Base-by-base conservation (phyloP, 2,113 vertebrate species). In the Tylochromis polylepis region DNA sequence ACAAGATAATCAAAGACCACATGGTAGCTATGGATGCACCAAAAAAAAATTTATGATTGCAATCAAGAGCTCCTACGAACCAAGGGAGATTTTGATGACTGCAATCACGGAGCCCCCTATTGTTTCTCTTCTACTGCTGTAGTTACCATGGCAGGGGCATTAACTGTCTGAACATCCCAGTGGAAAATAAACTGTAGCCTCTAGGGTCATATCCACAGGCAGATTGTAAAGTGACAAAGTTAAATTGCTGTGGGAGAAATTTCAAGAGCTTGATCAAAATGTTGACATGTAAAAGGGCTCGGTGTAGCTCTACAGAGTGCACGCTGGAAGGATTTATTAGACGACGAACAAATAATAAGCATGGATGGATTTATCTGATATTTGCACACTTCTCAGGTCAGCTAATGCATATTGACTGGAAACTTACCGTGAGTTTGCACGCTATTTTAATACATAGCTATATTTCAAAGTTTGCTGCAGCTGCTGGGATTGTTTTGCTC, bases 101-200 rank as follows among this genome's bases (percentile, higher is more conserved):
- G 89, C 93, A 94, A 93, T 95, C 90, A 95, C 81, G 27, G 83
- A 65, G 41, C 62, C 81, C 81, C 88, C 91, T 62, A 88, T 88
- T 91, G 91, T 90, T 88, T 88, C 22, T 34, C 62, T 16, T 84
- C 59, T 88, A 57, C 85, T 84, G 82, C 38, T 82, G 87, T 18
- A 41, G 88, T 88, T 87, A 43, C 72, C 82, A 46, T 85, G 65
- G 83, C 81, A 80, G 82, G 77, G 8, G 65, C 72, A 78, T 82
- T 72, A n/a, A 49, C 10, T 82, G 65, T 84, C 75, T 82, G 62
- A 87, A 27, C 72, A 86, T 85, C 80, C 78, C n/a, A 2, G 62
- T 22, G 70, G 55, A 80, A 84, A 85, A 38, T 1, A 79, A 72
- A 27, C 34, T 38, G 34, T 51, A 79, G 27, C 58, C 18, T 77